These are phyloP conservation scores for Macrosoma leucophasiata DNA, from an alignment of 2,888 invertebrate species.

Conservation along the genomic window DNA sequence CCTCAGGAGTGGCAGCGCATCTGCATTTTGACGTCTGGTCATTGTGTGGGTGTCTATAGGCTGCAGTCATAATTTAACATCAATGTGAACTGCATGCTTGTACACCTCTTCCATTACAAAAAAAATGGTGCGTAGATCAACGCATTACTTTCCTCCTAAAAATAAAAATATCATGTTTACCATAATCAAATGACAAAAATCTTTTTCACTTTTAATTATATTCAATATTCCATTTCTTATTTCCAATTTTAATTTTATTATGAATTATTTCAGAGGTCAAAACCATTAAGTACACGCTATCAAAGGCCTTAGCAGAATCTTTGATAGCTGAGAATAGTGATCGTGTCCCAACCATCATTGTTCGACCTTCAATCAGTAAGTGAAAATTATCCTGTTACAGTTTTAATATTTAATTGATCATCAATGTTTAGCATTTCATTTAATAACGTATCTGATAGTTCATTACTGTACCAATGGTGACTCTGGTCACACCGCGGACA, in stretches of 20 bases:
- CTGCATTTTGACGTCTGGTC: too few species aligned
- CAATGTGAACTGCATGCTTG: constrained; percentile 8
- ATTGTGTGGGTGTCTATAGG: too few species aligned
- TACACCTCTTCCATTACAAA: not conserved
- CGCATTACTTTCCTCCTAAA: not conserved
- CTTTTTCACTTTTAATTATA: not conserved
- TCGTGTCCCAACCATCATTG: constrained; percentile 33
- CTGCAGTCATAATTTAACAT: not conserved
- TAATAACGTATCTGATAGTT: not conserved
- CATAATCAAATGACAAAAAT: not conserved
- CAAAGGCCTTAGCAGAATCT: constrained; percentile 37
- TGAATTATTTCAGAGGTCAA: constrained; percentile 28
- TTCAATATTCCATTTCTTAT: not conserved
- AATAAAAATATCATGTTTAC: not conserved
- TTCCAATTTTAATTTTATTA: not conserved
- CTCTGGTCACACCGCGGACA: too few species aligned
- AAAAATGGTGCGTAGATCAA: not conserved
- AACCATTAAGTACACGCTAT: constrained; percentile 38
- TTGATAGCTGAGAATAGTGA: constrained; percentile 27
- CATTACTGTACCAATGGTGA: not conserved
- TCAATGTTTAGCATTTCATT: not conserved
- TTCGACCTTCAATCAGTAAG: constrained; percentile 39
- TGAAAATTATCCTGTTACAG: constrained; percentile 1
- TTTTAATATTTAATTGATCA: not conserved
- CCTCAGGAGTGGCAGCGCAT: too few species aligned